Evolutionary conservation across 2,888 invertebrate species (phyloP), one percentile per base, ranked within the genome.

Genomic region (Ariolimax columbianus): DNA sequence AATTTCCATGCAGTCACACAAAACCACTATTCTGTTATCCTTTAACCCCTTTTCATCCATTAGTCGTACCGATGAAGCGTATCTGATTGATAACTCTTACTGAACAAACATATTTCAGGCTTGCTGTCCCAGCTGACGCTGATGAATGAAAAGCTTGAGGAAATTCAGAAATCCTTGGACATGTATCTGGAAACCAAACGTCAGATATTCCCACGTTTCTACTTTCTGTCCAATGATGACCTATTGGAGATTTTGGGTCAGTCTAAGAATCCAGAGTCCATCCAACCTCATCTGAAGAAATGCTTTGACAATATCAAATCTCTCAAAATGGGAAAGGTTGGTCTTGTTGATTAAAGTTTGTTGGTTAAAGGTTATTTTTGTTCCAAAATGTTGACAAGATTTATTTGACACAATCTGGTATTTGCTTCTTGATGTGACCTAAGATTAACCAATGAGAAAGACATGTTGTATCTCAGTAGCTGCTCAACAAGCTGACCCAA

Each of bases 201-300:
- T n/a, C 96, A 97, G 93, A 93, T 97, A 72, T 98, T 98, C 94
- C 98, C 98, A 26, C 94, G 97, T 78, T 97, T 97, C 93, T 97
- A 97, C 93, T 97, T 97, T 92, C 95, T 97, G 88, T 97, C 97
- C n/a, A 97, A 97, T 92, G 97, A 97, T 91, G 97, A 97, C 92
- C 95, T 97, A 89, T 94, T 97, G 80, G 97, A 97, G 94, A 97
- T 98, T 89, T 95, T 98, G 86, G 97, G 97, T 0, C 97, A 97
- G 93, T 96, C 97, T 0, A 97, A 96, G 91, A 96, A 96, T 90
- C 97, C 98, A 0, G 96, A 97, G 90, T 95, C 96, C 73, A 96
- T 98, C 84, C 97, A 97, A 95, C 96, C 96, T 0, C 97, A 98
- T 93, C 95, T 98, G 85, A 97, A 97, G 92, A 98, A 98, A 93